Base-by-base conservation (phyloP, 1,140 invertebrate species). In the Drosophila nikananu region DNA sequence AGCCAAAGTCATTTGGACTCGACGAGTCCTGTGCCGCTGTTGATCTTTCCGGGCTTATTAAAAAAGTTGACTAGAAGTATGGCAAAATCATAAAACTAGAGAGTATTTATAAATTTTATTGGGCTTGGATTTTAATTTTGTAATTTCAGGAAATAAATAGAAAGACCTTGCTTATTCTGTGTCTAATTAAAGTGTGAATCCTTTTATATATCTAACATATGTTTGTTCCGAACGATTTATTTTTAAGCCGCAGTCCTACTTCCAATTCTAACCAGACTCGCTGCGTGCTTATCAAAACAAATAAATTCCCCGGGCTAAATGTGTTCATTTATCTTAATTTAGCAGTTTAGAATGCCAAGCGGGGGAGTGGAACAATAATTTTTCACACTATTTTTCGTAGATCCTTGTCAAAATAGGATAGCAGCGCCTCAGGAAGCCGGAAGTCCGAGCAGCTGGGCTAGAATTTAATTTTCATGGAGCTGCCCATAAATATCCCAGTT, bases 311-410 rank as follows among this genome's bases (percentile, higher is more conserved):
- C 23, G n/a, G 61, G 58, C 71, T 60, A 80, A 89, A 73, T 87
- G 72, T 71, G 46, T 48, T 57, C 73, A 87, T 87, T 80, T 71
- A 89, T 87, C 83, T 87, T 89, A 80, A 89, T 89, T 87, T 73
- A 64, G 63, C 48, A 86, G 39, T 71, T 79, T 66, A 60, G 61
- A 74, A 39, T 51, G 68, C 32, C 39, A 35, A 55, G 21, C 19
- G 55, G 41, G 19, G 49, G 41, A 15, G 51, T 25, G 39, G 30
- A 57, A 52, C 44, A 77, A 86, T 72, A 64, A 89, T 89, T 81
- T 80, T 87, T 77, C 80, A 79, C 83, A 82, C 83, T 86, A 78
- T 86, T 86, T 86, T 86, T 71, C 60, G 62, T 62, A 66, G 73
- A 61, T 75, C 63, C 60, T 80, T 80, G 39, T 59, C 70, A 81